Evolutionary conservation across 1,140 invertebrate genomes (phyloP).

Genomic region (Amyelois transitella): DNA sequence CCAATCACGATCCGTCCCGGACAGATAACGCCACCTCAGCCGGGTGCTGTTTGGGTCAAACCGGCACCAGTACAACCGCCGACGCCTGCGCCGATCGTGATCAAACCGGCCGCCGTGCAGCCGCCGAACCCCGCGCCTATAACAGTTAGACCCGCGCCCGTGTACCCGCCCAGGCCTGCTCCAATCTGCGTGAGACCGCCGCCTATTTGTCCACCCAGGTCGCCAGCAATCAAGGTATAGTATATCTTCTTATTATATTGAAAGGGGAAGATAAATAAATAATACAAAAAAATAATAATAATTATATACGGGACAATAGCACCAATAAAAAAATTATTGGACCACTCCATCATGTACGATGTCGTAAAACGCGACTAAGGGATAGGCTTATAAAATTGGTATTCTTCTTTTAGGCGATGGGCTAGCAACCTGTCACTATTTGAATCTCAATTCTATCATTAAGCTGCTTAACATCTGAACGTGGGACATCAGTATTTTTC

Average conservation of each 20-base stretch:
- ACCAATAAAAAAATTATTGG: too few relatives aligned
- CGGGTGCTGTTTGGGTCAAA: conserved; percentile 29
- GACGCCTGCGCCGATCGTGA: conserved; percentile 10
- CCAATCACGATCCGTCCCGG: conserved; percentile 44
- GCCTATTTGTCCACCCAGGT: conserved; percentile 26
- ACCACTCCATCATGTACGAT: too few relatives aligned
- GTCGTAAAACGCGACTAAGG: too few relatives aligned
- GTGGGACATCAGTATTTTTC: too few relatives aligned
- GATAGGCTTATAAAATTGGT: too few relatives aligned
- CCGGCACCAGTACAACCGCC: conserved; percentile 24
- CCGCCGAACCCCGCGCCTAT: conserved; percentile 16
- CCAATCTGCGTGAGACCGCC: conserved; percentile 19
- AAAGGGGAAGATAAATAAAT: too few relatives aligned
- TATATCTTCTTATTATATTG: background rate
- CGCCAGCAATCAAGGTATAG: conserved; percentile 29
- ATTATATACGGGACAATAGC: too few relatives aligned
- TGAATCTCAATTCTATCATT: too few relatives aligned
- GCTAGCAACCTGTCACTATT: too few relatives aligned
- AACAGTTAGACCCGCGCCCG: conserved; percentile 2
- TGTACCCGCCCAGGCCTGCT: conserved; percentile 3
- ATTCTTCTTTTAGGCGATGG: too few relatives aligned
- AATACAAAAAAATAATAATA: too few relatives aligned
- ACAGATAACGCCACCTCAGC: conserved; percentile 25
- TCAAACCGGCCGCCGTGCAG: conserved; percentile 13
- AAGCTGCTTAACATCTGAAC: too few relatives aligned